Evolutionary conservation across 2,113 vertebrate genomes (phyloP).

Genomic region (Indicator maculatus): DNA sequence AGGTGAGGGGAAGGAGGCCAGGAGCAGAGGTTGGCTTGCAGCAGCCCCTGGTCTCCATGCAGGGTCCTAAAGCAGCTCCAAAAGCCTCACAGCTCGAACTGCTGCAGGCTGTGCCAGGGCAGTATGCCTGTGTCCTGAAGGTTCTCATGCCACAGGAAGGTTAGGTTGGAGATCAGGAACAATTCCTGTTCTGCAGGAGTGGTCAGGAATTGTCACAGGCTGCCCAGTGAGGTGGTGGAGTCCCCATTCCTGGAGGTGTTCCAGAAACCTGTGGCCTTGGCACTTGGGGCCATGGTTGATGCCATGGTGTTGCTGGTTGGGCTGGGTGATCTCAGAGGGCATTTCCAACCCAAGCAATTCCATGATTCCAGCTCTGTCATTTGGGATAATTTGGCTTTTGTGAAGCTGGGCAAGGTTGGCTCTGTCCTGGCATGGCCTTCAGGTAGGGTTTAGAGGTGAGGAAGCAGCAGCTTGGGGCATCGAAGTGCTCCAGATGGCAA

Average conservation of each 20-base stretch:
- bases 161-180: too few species aligned
- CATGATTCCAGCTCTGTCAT: background rate
- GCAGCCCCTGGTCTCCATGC: background rate
- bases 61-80: background rate
- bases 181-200: too few species aligned
- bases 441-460: background rate
- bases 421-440: background rate
- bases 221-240: too few species aligned
- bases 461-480: background rate
- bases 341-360: background rate
- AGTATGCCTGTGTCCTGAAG: background rate
- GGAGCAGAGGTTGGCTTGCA: background rate
- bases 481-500: fast-evolving
- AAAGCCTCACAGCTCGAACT: fast-evolving
- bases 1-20: background rate
- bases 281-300: too few species aligned
- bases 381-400: background rate
- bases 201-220: too few species aligned
- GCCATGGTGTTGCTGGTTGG: too few species aligned
- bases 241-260: too few species aligned
- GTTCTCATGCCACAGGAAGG: too few species aligned
- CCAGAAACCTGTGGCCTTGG: too few species aligned
- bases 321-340: too few species aligned
- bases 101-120: background rate
- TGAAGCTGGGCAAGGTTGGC: background rate